Conservation (phyloP, 2,797 vertebrate species). For the Chanos chanos region DNA sequence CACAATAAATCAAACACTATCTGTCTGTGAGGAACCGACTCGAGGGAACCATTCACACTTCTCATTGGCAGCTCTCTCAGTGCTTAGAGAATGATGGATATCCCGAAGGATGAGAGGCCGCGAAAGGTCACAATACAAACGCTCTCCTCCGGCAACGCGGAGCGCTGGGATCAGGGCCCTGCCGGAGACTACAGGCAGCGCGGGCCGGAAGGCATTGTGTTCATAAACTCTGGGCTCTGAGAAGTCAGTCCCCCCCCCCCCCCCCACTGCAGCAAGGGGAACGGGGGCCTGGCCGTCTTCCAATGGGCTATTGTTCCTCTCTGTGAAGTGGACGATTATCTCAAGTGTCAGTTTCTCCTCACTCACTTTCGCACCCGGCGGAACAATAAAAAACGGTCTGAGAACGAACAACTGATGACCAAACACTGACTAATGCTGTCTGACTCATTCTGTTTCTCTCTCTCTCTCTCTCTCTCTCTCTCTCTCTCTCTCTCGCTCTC, state of each 20-base stretch:
- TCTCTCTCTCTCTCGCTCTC: too few species aligned
- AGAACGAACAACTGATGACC: background rate
- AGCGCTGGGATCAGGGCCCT: constrained; percentile 25
- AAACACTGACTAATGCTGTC: constrained; percentile 24
- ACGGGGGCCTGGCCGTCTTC: constrained; percentile 18
- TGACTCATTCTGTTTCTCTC: constrained; percentile 29
- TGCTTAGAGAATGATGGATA: constrained; percentile 19
- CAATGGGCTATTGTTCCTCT: constrained; percentile 40
- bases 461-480: background rate
- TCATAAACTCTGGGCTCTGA: constrained; percentile 36
- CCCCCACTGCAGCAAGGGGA: background rate
- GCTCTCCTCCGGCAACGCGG: background rate
- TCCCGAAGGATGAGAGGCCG: constrained; percentile 28
- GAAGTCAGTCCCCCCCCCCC: constrained; percentile 24
- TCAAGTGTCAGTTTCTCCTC: constrained; percentile 29
- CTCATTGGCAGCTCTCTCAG: constrained; percentile 12
- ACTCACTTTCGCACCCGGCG: constrained; percentile 35
- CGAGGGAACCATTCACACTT: constrained; percentile 9
- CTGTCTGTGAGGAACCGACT: too few species aligned
- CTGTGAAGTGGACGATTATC: constrained; percentile 46
- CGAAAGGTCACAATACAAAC: constrained; percentile 28
- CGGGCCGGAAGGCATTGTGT: constrained; percentile 44
- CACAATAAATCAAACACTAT: constrained; percentile 10
- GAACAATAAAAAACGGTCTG: constrained; percentile 16
- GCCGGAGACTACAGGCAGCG: constrained; percentile 18